phyloP scores from a whole-genome alignment of 2,888 invertebrate genomes.

The Eucriotettix oculatus region DNA sequence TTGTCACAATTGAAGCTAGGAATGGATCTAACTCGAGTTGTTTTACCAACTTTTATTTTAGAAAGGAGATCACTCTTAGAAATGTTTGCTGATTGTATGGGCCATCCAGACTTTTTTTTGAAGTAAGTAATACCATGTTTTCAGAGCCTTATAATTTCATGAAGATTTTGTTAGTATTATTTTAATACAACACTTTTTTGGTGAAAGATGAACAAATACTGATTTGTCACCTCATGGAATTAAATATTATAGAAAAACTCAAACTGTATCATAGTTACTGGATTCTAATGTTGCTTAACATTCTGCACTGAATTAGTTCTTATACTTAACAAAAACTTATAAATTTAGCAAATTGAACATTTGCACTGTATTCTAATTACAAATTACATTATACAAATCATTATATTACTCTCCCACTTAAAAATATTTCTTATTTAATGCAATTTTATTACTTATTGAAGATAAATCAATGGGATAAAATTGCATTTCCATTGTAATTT shows the following conservation, averaged over 20 bases:
- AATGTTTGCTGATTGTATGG: slow-evolving; percentile 31
- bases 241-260: background rate
- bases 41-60: slow-evolving; percentile 29
- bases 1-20: slow-evolving; percentile 31
- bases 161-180: background rate
- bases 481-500: too few relatives aligned
- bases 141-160: background rate
- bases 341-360: too few relatives aligned
- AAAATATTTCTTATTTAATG: too few relatives aligned
- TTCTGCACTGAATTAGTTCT: too few relatives aligned
- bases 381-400: too few relatives aligned
- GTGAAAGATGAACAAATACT: background rate
- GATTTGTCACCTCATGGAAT: too few relatives aligned
- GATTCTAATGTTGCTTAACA: background rate
- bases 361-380: too few relatives aligned
- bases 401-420: too few relatives aligned
- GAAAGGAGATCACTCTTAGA: slow-evolving; percentile 31
- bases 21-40: slow-evolving; percentile 31
- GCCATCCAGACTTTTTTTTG: slow-evolving; percentile 27
- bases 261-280: too few relatives aligned
- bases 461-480: too few relatives aligned
- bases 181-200: background rate
- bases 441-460: too few relatives aligned
- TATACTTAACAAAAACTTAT: too few relatives aligned
- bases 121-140: slow-evolving; percentile 17